These are phyloP conservation scores for Phylloscopus collybita DNA, from an alignment of 2,797 vertebrate genomes.

Conservation along the genomic window DNA sequence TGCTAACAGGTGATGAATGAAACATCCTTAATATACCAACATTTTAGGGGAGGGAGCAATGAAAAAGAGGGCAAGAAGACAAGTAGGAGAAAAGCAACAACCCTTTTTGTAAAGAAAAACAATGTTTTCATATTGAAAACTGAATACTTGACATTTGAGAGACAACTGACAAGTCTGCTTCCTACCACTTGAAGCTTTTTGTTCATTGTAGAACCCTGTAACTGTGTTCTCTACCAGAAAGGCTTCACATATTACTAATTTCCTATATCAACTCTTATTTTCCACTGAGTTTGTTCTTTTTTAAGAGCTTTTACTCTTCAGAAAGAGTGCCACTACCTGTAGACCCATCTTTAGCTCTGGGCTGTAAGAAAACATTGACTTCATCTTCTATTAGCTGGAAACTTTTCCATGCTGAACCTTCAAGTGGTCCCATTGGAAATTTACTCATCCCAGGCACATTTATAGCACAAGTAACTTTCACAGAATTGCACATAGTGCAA, in stretches of 20 bases:
- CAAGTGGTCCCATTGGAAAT: neutral
- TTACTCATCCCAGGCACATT: neutral
- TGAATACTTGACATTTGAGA: neutral
- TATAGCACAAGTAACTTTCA: neutral
- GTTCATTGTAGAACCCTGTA: neutral
- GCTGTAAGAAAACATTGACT: neutral
- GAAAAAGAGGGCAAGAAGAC: neutral
- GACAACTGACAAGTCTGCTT: neutral
- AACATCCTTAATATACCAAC: neutral
- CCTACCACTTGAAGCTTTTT: neutral
- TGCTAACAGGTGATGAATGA: neutral
- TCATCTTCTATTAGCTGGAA: neutral
- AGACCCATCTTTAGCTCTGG: neutral
- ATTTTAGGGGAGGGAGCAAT: neutral
- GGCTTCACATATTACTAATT: neutral
- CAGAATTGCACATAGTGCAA: neutral
- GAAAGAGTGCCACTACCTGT: neutral
- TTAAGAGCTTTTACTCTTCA: neutral
- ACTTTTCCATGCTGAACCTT: neutral
- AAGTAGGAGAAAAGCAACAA: neutral
- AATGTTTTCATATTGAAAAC: neutral
- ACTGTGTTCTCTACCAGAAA: neutral
- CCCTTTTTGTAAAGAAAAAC: neutral
- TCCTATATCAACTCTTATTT: neutral
- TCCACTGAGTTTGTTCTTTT: neutral